Base-by-base conservation (phyloP, 1,140 invertebrate species). In the Laupala kohalensis region DNA sequence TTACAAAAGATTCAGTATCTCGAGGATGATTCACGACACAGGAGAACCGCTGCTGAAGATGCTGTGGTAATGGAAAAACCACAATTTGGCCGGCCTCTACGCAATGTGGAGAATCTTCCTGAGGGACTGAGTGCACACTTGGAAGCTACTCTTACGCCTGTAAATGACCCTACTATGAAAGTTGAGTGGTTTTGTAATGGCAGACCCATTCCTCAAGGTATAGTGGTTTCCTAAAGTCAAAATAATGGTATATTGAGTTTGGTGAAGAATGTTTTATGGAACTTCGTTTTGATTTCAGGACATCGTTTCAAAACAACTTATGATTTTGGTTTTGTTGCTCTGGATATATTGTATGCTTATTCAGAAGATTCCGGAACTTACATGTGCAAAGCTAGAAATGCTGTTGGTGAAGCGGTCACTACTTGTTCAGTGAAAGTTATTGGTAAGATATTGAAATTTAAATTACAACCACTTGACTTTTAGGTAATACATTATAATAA, bases 171-270 rank as follows among this genome's bases (percentile, higher is more conserved):
- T 5, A 95, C 93, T 0, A 94, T 98, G 92, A 88, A 90, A 72
- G 93, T 98, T 25, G 95, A 97, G 83, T 98, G 96, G 96, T 96
- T 87, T 80, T 90, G 92, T 78, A 95, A 98, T 82, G 95, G 95
- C 70, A 86, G 87, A 76, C 94, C 95, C 1, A 89, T 98, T 75
- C 89, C 90, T 76, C 92, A 93, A 77, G 92, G 93, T 76, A 77
- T n/a, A n/a, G n/a, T n/a, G n/a, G n/a, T n/a, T n/a, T n/a, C n/a
- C n/a, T n/a, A n/a, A n/a, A n/a, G n/a, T n/a, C n/a, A n/a, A n/a
- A n/a, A n/a, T n/a, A n/a, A n/a, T n/a, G n/a, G n/a, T n/a, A n/a
- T n/a, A n/a, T n/a, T n/a, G n/a, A n/a, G n/a, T n/a, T n/a, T n/a
- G n/a, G n/a, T n/a, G n/a, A n/a, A n/a, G n/a, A n/a, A n/a, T n/a